Evolutionary conservation across 2,888 invertebrate species (phyloP).

Genomic region (Opisthograptis luteolata): DNA sequence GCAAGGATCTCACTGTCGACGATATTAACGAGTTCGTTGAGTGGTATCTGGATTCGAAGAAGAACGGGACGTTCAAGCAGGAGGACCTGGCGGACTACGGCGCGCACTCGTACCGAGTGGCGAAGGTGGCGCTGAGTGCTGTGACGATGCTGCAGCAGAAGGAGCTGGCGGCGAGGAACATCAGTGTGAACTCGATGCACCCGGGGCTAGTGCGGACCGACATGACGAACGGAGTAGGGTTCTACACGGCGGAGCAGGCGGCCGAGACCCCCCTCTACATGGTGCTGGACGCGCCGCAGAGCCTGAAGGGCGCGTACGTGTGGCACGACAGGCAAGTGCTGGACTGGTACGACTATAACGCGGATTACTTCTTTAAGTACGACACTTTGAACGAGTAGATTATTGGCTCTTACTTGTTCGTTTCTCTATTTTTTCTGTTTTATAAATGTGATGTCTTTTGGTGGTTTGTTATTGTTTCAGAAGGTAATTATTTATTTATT

Average conservation of each 20-base stretch:
- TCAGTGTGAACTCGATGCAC: conserved; percentile 86
- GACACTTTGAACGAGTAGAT: conserved; percentile 33
- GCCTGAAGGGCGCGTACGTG: conserved; percentile 86
- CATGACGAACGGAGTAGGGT: conserved; percentile 87
- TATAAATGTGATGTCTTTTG: too few relatives aligned
- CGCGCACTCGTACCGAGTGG: conserved; percentile 85
- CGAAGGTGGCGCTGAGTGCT: conserved; percentile 89
- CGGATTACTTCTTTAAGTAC: conserved; percentile 62
- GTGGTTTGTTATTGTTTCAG: too few relatives aligned
- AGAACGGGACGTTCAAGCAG: conserved; percentile 54
- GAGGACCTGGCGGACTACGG: conserved; percentile 76
- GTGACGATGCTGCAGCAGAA: conserved; percentile 87
- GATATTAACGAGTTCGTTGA: conserved; percentile 83
- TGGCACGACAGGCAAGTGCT: conserved; percentile 84
- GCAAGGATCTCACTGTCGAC: conserved; percentile 51
- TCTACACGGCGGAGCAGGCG: conserved; percentile 80
- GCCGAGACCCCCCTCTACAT: conserved; percentile 82
- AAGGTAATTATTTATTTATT: too few relatives aligned
- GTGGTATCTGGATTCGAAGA: conserved; percentile 82
- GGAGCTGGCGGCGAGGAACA: conserved; percentile 81
- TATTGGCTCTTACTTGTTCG: too few relatives aligned
- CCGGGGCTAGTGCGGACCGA: conserved; percentile 92
- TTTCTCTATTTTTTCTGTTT: too few relatives aligned
- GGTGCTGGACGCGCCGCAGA: conserved; percentile 77
- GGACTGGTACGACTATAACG: conserved; percentile 81